Conservation (phyloP, 92 coral and sea anemone genomes). For the Phenganax marumi region DNA sequence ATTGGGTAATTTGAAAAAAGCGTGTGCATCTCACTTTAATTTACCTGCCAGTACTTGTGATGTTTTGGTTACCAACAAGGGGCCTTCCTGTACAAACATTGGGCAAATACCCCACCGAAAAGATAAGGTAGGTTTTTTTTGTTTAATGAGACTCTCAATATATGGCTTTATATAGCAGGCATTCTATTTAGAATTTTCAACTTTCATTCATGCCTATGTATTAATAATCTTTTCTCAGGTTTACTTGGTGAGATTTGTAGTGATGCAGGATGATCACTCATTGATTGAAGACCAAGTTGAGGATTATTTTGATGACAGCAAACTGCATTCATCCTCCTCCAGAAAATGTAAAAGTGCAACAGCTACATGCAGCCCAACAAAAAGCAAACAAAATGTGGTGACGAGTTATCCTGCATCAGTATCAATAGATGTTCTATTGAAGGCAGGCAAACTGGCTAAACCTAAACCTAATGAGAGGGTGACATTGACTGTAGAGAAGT, state of each 20-base stretch:
- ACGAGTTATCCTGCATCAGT: too few relatives aligned
- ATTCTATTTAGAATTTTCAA: not conserved
- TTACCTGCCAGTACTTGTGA: slow-evolving; percentile 7
- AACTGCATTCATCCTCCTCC: not conserved
- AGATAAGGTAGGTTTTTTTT: slow-evolving; percentile 10
- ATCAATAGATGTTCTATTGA: too few relatives aligned
- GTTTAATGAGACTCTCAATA: not conserved
- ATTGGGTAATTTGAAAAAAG: slow-evolving; percentile 22
- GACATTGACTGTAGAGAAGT: not conserved
- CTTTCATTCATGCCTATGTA: not conserved
- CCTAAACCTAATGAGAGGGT: not conserved
- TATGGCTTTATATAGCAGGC: not conserved
- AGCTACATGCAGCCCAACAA: too few relatives aligned
- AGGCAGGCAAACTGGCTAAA: too few relatives aligned
- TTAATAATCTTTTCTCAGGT: not conserved
- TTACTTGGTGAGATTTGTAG: slow-evolving; percentile 53
- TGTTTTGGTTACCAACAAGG: slow-evolving; percentile 11
- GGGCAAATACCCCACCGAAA: slow-evolving; percentile 11
- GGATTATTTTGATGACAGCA: slow-evolving; percentile 9
- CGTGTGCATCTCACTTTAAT: slow-evolving; percentile 18
- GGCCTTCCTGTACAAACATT: slow-evolving; percentile 4
- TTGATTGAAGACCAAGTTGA: not conserved
- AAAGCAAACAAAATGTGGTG: too few relatives aligned
- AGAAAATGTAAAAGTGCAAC: too few relatives aligned
- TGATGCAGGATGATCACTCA: slow-evolving; percentile 34